Evolutionary conservation across 2,888 invertebrate genomes (phyloP).

Genomic region (Elaeidobius kamerunicus): DNA sequence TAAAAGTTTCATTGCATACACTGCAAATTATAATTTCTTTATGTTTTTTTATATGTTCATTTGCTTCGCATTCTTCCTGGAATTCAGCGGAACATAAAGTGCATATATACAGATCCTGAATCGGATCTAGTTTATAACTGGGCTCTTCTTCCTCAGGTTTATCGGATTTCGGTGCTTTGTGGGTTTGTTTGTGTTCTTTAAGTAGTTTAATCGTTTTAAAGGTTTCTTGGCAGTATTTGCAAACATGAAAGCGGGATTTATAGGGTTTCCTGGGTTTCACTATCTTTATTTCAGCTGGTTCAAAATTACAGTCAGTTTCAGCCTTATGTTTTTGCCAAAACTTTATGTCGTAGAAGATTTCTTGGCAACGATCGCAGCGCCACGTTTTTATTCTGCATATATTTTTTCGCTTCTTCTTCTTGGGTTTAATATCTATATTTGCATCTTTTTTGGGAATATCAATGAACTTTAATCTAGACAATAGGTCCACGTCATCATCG

Average conservation of each 20-base stretch:
- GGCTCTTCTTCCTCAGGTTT: conserved; percentile 21
- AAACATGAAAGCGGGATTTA: conserved; percentile 7
- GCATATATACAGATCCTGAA: conserved; percentile 40
- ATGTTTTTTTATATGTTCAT: conserved; percentile 21
- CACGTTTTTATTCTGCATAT: conserved; percentile 4
- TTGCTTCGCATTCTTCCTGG: conserved; percentile 33
- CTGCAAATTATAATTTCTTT: conserved; percentile 9
- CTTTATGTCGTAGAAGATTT: conserved; percentile 7
- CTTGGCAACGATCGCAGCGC: conserved; percentile 13
- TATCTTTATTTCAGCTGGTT: not conserved
- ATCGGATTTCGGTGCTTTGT: conserved; percentile 3
- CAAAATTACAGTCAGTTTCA: conserved; percentile 6
- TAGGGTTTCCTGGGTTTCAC: not conserved
- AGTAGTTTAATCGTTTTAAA: conserved; percentile 20
- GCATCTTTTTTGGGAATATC: not conserved
- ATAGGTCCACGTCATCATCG: conserved; percentile 13
- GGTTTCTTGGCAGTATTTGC: conserved; percentile 19
- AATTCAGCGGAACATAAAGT: conserved; percentile 40
- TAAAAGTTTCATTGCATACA: conserved; percentile 19
- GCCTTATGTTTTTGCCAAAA: conserved; percentile 11
- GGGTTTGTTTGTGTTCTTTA: conserved; percentile 18
- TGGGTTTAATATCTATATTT: not conserved
- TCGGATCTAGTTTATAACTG: conserved; percentile 40
- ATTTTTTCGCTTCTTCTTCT: conserved; percentile 3
- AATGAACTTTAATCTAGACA: conserved; percentile 1